Evolutionary conservation across 2,888 invertebrate genomes (phyloP), one percentile per base, ranked within the genome.

Genomic region (Spatulosminthurus flaviceps): DNA sequence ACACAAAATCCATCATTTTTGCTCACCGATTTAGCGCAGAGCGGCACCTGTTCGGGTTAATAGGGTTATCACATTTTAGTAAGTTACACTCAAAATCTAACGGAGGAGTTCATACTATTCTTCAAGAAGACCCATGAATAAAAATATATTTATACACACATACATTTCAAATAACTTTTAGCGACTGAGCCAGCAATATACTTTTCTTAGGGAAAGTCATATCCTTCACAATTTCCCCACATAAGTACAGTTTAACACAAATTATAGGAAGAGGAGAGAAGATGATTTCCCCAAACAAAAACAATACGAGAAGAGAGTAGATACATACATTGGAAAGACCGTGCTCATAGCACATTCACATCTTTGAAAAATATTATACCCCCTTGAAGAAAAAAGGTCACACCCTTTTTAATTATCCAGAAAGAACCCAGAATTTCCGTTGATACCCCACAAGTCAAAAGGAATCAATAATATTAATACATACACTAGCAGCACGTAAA

Each of bases 1-100:
- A 94, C 93, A 94, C 93, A 94, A 93, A 93, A 93, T 93, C 94
- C 94, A 92, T 92, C 92, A 94, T 85, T 85, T 85, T 94, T 94
- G 94, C 94, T 94, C 94, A 94, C 94, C 93, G 93, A 92, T 92
- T 93, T 93, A 92, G 93, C 94, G 92, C 94, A 94, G 93, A 93
- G 93, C 92, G 93, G 94, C 92, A 94, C 94, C 94, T 94, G 93
- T 90, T 89, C 87, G 86, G 88, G 89, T 89, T 89, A 89, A 88
- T 87, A 89, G 88, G 89, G 89, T 89, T 89, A 89, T 72, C 81
- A 79, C 69, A 79, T 41, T 73, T 78, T 78, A 73, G 78, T 73
- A 51, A 60, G 69, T 70, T 70, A 60, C 77, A 77, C 69, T 43
- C 69, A n/a, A 69, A 70, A 51, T 51, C 51, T 51, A 51, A 51